phyloP scores from a whole-genome alignment of 2,113 vertebrate genomes.

The Ranitomeya variabilis region DNA sequence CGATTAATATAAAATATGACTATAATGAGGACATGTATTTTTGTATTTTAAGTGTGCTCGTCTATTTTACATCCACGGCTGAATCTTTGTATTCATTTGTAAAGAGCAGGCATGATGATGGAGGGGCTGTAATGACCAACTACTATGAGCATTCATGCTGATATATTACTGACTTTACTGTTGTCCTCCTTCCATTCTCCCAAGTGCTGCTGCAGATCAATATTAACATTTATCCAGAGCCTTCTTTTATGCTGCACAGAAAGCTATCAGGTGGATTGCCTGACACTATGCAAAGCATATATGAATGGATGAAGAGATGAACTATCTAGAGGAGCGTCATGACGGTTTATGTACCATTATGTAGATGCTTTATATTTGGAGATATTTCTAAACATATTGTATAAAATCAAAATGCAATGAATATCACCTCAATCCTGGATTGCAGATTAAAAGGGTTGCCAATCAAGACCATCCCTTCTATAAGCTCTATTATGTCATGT shows the following conservation, averaged over 20 bases:
- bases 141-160: slow-evolving; percentile 53
- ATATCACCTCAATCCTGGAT: not conserved
- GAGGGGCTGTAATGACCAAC: slow-evolving; percentile 38
- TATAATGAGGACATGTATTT: not conserved
- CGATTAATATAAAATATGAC: not conserved
- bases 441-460: no score
- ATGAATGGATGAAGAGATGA: not conserved
- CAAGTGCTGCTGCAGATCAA: slow-evolving; percentile 68
- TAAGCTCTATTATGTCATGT: no score
- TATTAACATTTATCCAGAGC: slow-evolving; percentile 60
- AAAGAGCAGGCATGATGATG: slow-evolving; percentile 50
- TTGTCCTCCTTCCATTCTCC: slow-evolving; percentile 68
- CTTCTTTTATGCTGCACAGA: not conserved
- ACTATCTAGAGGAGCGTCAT: not conserved
- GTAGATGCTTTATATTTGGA: not conserved
- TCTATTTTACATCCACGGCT: slow-evolving; percentile 12
- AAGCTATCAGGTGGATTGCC: not conserved
- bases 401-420: not conserved
- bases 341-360: no score
- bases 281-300: not conserved
- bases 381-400: not conserved
- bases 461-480: no score
- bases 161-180: slow-evolving; percentile 65
- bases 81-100: slow-evolving; percentile 39
- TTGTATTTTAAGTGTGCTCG: no score